These are phyloP conservation scores for Drosophila merina DNA, from an alignment of 2,888 invertebrate species.

Conservation along the genomic window DNA sequence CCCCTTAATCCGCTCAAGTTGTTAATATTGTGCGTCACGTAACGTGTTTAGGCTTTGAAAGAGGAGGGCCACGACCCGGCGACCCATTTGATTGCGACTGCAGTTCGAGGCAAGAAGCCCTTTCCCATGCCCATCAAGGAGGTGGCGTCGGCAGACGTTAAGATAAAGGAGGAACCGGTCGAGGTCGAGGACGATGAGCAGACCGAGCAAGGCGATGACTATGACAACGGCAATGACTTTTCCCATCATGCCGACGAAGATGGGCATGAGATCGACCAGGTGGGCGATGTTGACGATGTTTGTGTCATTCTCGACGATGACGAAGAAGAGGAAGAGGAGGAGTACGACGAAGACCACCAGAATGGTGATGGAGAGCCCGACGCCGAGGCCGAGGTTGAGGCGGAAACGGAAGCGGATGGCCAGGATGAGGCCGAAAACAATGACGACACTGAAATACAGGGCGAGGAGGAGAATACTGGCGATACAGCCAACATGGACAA, in stretches of 20 bases:
- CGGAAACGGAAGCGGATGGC: background rate
- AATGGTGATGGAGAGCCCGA: constrained; percentile 33
- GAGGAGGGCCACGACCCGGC: constrained; percentile 91
- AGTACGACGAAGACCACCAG: constrained; percentile 46
- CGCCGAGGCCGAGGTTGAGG: constrained; percentile 47
- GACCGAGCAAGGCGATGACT: constrained; percentile 18
- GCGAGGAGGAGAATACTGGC: constrained; percentile 68
- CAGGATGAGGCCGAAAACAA: constrained; percentile 66
- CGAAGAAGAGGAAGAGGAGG: constrained; percentile 56
- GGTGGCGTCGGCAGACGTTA: constrained; percentile 64
- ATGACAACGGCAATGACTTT: constrained; percentile 26
- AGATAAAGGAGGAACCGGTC: constrained; percentile 65
- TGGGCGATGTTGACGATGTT: constrained; percentile 75
- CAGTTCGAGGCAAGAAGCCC: constrained; percentile 46
- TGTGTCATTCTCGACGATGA: constrained; percentile 76
- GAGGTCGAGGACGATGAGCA: constrained; percentile 48
- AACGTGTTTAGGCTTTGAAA: constrained; percentile 85
- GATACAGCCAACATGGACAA: constrained; percentile 85
- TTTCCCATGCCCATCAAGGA: constrained; percentile 74
- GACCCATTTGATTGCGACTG: constrained; percentile 87
- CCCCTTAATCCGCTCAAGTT: background rate
- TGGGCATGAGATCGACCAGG: constrained; percentile 75
- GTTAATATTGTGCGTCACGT: background rate
- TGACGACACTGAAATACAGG: constrained; percentile 47
- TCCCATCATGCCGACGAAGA: constrained; percentile 60